Percentiles rank a stretch among this genome's conserved stretches.
Evolutionary conservation across 2,113 vertebrate genomes (phyloP).

Genomic region (Telmatochromis sp.): DNA sequence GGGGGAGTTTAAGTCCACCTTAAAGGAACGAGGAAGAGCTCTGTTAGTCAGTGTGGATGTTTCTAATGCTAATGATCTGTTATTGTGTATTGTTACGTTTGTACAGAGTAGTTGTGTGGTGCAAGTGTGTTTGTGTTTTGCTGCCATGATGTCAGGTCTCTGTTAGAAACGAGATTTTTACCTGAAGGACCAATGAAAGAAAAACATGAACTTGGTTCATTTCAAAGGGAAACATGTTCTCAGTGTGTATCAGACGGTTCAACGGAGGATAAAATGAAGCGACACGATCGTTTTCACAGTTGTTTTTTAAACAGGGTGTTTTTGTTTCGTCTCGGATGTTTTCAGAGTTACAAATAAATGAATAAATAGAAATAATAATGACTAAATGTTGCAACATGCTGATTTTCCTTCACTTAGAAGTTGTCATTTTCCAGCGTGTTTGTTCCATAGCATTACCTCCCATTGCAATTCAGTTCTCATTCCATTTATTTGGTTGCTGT

Average conservation of each 20-base stretch:
- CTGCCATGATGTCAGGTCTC: neutral
- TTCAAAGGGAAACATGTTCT: neutral
- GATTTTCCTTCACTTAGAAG: neutral
- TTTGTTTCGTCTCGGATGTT: neutral
- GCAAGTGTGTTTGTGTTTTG: neutral
- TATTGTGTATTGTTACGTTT: neutral
- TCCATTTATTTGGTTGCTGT: neutral
- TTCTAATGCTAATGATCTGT: neutral
- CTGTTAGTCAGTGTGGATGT: neutral
- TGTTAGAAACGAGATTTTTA: neutral
- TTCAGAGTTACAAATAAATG: neutral
- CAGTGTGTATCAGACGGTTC: fast-evolving
- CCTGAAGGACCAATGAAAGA: neutral
- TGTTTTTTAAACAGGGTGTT: neutral
- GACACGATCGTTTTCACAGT: neutral
- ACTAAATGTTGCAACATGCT: neutral
- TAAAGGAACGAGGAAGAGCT: neutral
- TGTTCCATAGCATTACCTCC: neutral
- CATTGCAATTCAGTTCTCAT: neutral
- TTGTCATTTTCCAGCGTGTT: neutral
- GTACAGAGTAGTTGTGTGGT: neutral
- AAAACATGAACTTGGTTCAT: neutral
- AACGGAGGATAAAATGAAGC: neutral
- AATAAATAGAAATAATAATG: neutral
- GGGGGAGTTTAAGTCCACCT: neutral